These are phyloP conservation scores for Erethizon dorsatum DNA, from an alignment of 2,797 vertebrate species.

Conservation along the genomic window DNA sequence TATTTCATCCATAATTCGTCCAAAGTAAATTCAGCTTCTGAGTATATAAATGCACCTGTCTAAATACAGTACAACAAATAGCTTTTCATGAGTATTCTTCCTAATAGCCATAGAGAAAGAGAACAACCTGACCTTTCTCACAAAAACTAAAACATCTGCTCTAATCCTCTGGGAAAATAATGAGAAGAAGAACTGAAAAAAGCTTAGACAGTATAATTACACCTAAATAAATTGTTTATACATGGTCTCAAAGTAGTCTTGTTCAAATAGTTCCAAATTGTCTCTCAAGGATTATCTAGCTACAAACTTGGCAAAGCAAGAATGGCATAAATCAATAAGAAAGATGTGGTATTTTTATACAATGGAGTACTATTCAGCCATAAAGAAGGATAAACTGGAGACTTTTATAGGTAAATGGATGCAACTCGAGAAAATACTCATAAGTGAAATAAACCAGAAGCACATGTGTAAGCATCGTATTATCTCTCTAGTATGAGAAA, in stretches of 20 bases:
- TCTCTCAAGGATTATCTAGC: slow-evolving; percentile 53
- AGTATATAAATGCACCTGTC: slow-evolving; percentile 39
- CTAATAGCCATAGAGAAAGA: slow-evolving; percentile 62
- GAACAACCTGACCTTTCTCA: slow-evolving; percentile 77
- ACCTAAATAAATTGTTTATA: slow-evolving; percentile 72
- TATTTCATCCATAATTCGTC: background rate
- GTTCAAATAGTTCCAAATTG: slow-evolving; percentile 51
- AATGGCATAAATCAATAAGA: slow-evolving; percentile 35
- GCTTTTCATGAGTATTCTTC: slow-evolving; percentile 60
- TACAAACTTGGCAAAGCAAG: slow-evolving; percentile 52
- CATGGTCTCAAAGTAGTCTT: slow-evolving; percentile 47
- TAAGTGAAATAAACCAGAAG: no score
- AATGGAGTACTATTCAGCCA: no score
- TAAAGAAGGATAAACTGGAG: no score
- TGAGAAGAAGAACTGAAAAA: slow-evolving; percentile 47
- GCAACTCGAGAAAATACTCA: no score
- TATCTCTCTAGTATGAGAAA: no score
- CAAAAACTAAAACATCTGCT: slow-evolving; percentile 53
- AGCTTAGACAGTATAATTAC: slow-evolving; percentile 35
- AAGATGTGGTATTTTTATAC: no score
- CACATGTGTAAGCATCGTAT: no score
- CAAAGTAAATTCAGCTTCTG: slow-evolving; percentile 62
- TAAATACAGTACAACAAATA: slow-evolving; percentile 61
- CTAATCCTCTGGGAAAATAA: slow-evolving; percentile 67
- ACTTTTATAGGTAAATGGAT: no score